Evolutionary conservation across 2,797 vertebrate species (phyloP).

Genomic region (Takifugu rubripes): DNA sequence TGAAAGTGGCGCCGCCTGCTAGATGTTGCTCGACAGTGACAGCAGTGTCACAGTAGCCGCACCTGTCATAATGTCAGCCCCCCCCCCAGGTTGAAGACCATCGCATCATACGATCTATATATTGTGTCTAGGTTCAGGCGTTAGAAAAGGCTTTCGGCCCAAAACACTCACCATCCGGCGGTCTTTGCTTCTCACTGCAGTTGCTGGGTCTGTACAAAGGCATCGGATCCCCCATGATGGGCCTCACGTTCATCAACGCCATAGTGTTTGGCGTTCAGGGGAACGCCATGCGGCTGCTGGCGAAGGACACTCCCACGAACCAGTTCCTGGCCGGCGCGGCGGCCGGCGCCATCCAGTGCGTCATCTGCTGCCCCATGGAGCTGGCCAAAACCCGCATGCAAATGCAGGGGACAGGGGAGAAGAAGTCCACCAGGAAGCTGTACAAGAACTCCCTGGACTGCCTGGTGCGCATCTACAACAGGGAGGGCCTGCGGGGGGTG

Average conservation of each 20-base stretch:
- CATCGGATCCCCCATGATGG: constrained; percentile 98
- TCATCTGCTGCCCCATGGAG: constrained; percentile 98
- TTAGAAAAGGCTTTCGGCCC: no score
- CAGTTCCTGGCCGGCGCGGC: constrained; percentile 93
- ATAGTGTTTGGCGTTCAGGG: constrained; percentile 97
- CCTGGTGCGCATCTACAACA: constrained; percentile 86
- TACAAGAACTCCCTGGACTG: constrained; percentile 97
- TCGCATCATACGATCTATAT: no score
- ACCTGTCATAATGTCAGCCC: no score
- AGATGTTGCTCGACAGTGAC: no score
- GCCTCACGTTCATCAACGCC: constrained; percentile 96
- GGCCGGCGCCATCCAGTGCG: constrained; percentile 88
- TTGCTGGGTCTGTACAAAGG: constrained; percentile 92
- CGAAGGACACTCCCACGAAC: constrained; percentile 85
- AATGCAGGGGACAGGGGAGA: constrained; percentile 91
- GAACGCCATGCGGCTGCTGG: constrained; percentile 85
- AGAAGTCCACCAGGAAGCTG: constrained; percentile 77
- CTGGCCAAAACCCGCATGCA: constrained; percentile 98
- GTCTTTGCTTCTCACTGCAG: constrained; percentile 60
- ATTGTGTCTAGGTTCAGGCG: no score
- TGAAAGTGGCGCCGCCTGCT: no score
- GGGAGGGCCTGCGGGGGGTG: constrained; percentile 85
- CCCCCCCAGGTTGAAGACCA: no score
- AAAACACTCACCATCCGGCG: neutral
- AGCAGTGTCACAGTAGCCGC: no score